Evolutionary conservation across 37 sponge, comb jelly and placozoan species (phyloP), one percentile per base, ranked within the genome.

Genomic region (Halisarca cf. caerulea): DNA sequence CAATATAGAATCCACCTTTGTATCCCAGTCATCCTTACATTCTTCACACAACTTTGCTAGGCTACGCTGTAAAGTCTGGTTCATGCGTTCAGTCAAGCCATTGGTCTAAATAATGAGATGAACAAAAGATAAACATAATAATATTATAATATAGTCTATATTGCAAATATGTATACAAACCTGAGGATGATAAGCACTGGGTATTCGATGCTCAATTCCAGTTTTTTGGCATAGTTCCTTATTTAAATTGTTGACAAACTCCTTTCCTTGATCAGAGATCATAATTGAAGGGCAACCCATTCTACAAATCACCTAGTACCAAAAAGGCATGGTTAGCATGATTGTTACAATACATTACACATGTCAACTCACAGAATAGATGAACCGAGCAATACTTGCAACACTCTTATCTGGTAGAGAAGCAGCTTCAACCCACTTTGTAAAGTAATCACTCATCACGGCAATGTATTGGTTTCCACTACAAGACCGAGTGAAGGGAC

Each of bases 341-440:
- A 54, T 6, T 61, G 66, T 42, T 38, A 61, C n/a, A 60, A 38
- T 59, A 40, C 45, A 27, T 28, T 33, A 60, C 59, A 14, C 7
- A 73, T 28, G n/a, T n/a, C n/a, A n/a, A 81, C 82, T 85, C 40
- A 80, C 80, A 53, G 82, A 58, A 40, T 81, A 87, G 8, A 87
- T 25, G 43, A 72, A 32, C 14, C 57, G 28, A 20, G 87, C 74
- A n/a, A 87, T 75, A 34, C 60, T 60, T 28, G 45, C 32, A 33
- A 75, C 82, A 21, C 74, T 81, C 80, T 87, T 81, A 38, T 87
- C 87, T 38, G 61, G 39, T 20, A 81, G 81, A 25, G 82, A 59
- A 55, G 21, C 73, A 40, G 82, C 87, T 87, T 81, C 87, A 38
- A 80, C 87, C 87, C 87, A 81, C 53, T 87, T 87, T 69, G 87